Base-by-base conservation (phyloP, 2,113 vertebrate species). In the Deroptyus accipitrinus region DNA sequence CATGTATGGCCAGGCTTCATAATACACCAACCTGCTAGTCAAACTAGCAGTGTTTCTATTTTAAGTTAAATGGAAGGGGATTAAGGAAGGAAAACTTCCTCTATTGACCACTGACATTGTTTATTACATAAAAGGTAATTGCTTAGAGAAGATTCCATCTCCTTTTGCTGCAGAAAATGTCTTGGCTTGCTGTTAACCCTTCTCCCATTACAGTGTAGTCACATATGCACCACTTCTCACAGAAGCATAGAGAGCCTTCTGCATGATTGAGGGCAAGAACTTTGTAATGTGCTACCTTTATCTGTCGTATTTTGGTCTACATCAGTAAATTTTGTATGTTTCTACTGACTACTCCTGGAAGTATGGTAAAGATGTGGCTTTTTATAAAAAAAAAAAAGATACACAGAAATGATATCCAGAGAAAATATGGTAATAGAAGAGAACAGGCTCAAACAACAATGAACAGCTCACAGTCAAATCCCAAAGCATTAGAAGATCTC, bases 381-480 rank as follows among this genome's bases (percentile, higher is more conserved):
- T 96, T 95, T 94, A 90, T 95, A 78, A 69, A 86, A 83, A 92
- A 42, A 42, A 44, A 44, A 44, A 96, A 96, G 37, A 80, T 79
- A 93, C 62, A 92, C 55, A 84, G 88, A 96, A 92, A 89, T 1
- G 66, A 93, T 92, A 96, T 27, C 89, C 87, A 92, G 81, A 88
- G 94, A 95, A 95, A 95, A 94, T 90, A 95, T 17, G 83, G 94
- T 94, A 91, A 96, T 87, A 97, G 92, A 97, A 94, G 95, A 92
- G 88, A 95, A 90, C 74, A 94, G 92, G 80, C 90, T 92, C 83
- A 80, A 94, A 83, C 94, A 96, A 95, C 86, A 97, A 92, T 88
- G 84, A 87, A 91, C 41, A 87, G 93, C 87, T 97, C 94, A 91
- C 84, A 96, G 90, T 69, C 83, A 93, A 82, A 94, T 96, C 88